phyloP scores from a whole-genome alignment of 2,113 vertebrate species.

The Leiothrix lutea region DNA sequence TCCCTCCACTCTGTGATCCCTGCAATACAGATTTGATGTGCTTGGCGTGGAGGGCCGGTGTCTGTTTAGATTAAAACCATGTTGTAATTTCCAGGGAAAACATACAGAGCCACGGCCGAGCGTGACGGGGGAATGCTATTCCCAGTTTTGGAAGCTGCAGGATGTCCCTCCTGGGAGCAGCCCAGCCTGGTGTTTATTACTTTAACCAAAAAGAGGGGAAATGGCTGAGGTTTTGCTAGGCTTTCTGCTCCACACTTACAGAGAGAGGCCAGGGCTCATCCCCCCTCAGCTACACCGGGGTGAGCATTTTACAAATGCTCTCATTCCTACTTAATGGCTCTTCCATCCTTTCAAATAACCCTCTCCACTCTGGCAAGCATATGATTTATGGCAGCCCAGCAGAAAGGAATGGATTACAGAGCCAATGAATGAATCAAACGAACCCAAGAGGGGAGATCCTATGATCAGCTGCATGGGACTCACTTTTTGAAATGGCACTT shows the following conservation, averaged over 20 bases:
- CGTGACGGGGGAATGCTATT: not conserved
- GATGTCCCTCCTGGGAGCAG: conserved; percentile 8
- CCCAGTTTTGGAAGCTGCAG: not conserved
- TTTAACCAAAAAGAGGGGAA: conserved; percentile 7
- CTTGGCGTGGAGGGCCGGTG: not conserved
- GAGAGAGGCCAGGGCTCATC: not conserved
- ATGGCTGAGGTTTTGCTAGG: not conserved
- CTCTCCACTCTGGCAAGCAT: not conserved
- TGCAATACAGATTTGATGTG: not conserved
- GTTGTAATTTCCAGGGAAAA: conserved; percentile 30
- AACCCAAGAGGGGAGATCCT: not conserved
- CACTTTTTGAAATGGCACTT: not conserved
- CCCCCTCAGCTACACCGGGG: accelerated
- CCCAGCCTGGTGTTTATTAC: not conserved
- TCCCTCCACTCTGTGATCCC: not conserved
- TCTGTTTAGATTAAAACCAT: conserved; percentile 57
- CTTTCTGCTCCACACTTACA: not conserved
- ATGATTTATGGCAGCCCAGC: not conserved
- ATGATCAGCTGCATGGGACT: not conserved
- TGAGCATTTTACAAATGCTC: not conserved
- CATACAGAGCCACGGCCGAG: not conserved
- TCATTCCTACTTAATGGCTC: not conserved
- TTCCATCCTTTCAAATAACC: not conserved
- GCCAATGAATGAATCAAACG: not conserved
- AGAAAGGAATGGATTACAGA: conserved; percentile 3